Conservation (phyloP, 1,140 invertebrate species). For the Ostrea denselamellosa region DNA sequence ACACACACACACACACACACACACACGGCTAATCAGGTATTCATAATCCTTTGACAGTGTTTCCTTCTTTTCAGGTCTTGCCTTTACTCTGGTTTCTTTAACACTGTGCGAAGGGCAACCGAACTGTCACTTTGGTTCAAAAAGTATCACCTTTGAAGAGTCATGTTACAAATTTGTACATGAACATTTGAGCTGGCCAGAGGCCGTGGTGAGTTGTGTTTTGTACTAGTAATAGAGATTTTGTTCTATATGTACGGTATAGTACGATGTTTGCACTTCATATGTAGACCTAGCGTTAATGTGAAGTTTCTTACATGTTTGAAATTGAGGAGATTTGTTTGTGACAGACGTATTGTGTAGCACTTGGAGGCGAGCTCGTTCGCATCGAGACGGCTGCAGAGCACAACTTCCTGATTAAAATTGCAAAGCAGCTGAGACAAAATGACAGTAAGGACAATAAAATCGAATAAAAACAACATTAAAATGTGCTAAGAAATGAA, state of each 20-base stretch:
- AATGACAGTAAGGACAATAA: neutral
- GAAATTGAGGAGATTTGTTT: neutral
- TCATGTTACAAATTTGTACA: conserved; percentile 14
- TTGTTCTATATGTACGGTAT: too few relatives aligned
- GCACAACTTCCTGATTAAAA: conserved; percentile 15
- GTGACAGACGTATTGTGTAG: neutral
- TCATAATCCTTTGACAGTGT: too few relatives aligned
- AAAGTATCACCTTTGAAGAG: neutral
- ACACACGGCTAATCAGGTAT: too few relatives aligned
- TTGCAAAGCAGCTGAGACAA: neutral
- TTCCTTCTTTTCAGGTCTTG: neutral
- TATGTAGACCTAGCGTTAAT: too few relatives aligned
- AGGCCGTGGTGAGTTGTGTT: neutral
- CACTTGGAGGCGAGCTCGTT: neutral
- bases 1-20: too few relatives aligned
- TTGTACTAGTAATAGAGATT: too few relatives aligned
- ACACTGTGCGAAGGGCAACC: neutral
- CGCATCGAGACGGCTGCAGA: neutral
- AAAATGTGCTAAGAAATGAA: neutral
- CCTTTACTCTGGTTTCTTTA: neutral
- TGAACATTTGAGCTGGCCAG: neutral
- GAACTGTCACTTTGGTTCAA: neutral
- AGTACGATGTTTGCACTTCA: too few relatives aligned
- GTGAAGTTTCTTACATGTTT: too few relatives aligned
- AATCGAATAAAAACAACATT: neutral